Conservation (phyloP, 2,797 vertebrate species). For the Apodemus agrarius region DNA sequence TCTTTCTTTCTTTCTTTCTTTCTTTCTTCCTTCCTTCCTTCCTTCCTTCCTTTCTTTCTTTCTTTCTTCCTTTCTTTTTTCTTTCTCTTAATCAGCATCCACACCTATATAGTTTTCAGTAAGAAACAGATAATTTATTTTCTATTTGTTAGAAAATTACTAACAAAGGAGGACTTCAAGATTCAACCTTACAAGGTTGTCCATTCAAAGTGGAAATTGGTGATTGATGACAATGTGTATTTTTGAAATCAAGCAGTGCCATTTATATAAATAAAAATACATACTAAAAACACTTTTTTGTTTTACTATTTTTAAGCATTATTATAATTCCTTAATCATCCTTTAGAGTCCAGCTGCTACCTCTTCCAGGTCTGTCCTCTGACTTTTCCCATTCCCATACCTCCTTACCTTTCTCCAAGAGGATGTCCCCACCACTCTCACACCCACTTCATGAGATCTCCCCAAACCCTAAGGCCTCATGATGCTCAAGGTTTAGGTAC, state of each 20-base stretch:
- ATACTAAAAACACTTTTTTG: neutral
- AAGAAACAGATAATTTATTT: slow-evolving; percentile 7
- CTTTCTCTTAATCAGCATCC: too few species aligned
- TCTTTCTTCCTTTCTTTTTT: too few species aligned
- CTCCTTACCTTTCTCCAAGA: neutral
- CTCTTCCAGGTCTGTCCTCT: neutral
- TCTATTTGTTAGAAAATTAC: neutral
- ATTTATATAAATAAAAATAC: neutral
- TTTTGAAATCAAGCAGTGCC: neutral
- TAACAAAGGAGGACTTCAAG: neutral
- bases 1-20: too few species aligned
- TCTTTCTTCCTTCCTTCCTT: too few species aligned
- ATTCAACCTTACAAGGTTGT: neutral
- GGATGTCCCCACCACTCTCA: neutral
- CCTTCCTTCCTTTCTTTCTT: too few species aligned
- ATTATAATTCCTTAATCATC: neutral
- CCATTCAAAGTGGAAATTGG: neutral
- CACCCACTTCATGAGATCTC: neutral
- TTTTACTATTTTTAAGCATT: neutral
- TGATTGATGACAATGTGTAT: neutral
- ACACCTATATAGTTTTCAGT: neutral
- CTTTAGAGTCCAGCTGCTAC: neutral
- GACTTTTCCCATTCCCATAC: neutral
- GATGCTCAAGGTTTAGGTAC: neutral
- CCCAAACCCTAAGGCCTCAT: neutral